A percentile compares a stretch with the other conserved stretches of the same genome.
These are phyloP conservation scores for Athene noctua DNA, from an alignment of 2,113 vertebrate species.

Conservation along the genomic window DNA sequence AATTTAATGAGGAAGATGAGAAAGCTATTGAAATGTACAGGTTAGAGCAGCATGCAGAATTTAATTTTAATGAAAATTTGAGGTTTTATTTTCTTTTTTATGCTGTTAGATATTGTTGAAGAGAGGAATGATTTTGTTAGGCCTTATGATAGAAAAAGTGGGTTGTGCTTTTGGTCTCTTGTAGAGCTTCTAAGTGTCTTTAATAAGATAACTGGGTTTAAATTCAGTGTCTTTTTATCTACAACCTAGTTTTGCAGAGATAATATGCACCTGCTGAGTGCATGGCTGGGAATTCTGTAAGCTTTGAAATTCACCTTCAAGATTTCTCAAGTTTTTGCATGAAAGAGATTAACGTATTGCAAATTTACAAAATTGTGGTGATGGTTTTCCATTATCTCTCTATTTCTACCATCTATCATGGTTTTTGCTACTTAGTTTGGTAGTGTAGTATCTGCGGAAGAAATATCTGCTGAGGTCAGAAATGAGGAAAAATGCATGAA, in stretches of 20 bases:
- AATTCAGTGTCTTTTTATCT: neutral
- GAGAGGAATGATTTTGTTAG: neutral
- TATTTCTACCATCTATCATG: accelerated
- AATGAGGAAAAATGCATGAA: neutral
- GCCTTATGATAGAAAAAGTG: neutral
- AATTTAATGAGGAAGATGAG: slow-evolving; percentile 94
- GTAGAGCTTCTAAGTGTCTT: neutral
- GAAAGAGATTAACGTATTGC: neutral
- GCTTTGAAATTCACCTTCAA: neutral
- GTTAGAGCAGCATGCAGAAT: slow-evolving; percentile 67
- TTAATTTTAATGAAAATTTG: neutral
- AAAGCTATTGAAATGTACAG: slow-evolving; percentile 94
- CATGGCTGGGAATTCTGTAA: neutral
- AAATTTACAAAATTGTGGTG: neutral
- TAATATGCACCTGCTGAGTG: neutral
- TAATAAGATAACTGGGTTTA: neutral
- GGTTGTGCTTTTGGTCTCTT: neutral
- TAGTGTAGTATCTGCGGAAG: neutral
- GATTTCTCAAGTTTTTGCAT: neutral
- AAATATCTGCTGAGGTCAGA: neutral
- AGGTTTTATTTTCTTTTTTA: neutral
- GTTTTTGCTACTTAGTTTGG: neutral
- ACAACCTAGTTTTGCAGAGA: neutral
- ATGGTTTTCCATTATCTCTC: neutral
- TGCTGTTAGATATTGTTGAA: neutral